Evolutionary conservation across 2,797 vertebrate species (phyloP).

Genomic region (Pelochelys cantorii): DNA sequence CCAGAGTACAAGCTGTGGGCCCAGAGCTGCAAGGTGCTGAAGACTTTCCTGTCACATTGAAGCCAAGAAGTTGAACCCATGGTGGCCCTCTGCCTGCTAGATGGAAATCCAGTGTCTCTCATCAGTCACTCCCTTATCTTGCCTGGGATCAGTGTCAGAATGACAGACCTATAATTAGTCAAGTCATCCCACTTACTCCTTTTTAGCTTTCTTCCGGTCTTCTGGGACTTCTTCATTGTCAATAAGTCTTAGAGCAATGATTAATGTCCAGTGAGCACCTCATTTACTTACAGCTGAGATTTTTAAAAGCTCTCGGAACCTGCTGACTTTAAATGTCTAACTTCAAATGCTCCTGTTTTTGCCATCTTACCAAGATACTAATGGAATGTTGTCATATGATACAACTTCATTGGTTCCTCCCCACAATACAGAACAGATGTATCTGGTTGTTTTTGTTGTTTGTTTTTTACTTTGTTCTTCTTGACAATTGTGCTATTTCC

Average conservation of each 20-base stretch:
- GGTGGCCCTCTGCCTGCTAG: neutral
- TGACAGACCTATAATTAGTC: neutral
- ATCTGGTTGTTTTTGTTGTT: neutral
- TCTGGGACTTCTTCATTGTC: no score
- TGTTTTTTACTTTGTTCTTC: neutral
- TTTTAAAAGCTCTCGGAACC: neutral
- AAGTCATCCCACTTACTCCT: neutral
- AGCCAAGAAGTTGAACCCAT: neutral
- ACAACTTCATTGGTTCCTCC: no score
- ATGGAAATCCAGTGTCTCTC: neutral
- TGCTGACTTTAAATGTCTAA: neutral
- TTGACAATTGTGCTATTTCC: neutral
- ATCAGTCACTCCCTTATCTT: neutral
- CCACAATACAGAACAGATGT: neutral
- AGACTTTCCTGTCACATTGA: neutral
- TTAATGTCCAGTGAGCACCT: neutral
- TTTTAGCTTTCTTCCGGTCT: neutral
- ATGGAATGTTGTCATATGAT: neutral
- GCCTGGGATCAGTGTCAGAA: neutral
- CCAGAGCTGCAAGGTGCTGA: neutral
- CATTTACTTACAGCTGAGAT: neutral
- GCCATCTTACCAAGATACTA: neutral
- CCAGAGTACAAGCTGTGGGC: neutral
- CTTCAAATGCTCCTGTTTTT: neutral
- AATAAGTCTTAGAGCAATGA: no score